A percentile compares a stretch with the other conserved stretches of the same genome.
These are phyloP conservation scores for Disparrhopalites patrizii DNA, from an alignment of 2,888 invertebrate species.

Conservation along the genomic window DNA sequence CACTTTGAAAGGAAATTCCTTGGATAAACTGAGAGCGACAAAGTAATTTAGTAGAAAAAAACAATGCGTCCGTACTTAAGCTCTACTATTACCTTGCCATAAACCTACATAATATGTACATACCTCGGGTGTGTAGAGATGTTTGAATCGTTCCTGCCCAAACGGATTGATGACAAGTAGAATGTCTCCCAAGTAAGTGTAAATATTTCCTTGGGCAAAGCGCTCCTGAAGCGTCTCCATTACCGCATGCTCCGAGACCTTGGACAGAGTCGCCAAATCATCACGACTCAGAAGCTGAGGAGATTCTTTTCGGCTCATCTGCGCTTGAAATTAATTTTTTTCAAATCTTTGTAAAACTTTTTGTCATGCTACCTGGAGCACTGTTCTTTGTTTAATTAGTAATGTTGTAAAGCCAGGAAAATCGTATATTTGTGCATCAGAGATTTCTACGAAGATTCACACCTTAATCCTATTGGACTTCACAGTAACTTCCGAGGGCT, in stretches of 20 bases:
- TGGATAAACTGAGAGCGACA: neutral
- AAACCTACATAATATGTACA: too few species aligned
- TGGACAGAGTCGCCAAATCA: constrained; percentile 74
- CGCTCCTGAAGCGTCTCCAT: constrained; percentile 67
- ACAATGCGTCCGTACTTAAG: too few species aligned
- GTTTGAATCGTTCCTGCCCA: constrained; percentile 15
- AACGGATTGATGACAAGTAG: constrained; percentile 76
- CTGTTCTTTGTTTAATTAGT: too few species aligned
- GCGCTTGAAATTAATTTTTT: neutral
- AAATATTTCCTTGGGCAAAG: constrained; percentile 63
- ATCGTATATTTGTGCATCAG: too few species aligned
- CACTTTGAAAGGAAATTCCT: neutral
- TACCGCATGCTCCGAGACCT: constrained; percentile 67
- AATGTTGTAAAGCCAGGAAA: too few species aligned
- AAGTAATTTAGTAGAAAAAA: too few species aligned
- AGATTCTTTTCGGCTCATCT: constrained; percentile 34
- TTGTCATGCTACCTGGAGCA: neutral
- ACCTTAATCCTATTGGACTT: constrained; percentile 38
- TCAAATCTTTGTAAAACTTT: neutral
- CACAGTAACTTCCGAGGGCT: constrained; percentile 49
- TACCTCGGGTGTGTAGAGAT: constrained; percentile 20
- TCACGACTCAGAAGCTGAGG: constrained; percentile 73
- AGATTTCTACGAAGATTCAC: too few species aligned
- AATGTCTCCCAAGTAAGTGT: constrained; percentile 76
- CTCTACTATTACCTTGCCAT: too few species aligned